Evolutionary conservation across 2,888 invertebrate genomes (phyloP).

Genomic region (Scotopteryx bipunctaria): DNA sequence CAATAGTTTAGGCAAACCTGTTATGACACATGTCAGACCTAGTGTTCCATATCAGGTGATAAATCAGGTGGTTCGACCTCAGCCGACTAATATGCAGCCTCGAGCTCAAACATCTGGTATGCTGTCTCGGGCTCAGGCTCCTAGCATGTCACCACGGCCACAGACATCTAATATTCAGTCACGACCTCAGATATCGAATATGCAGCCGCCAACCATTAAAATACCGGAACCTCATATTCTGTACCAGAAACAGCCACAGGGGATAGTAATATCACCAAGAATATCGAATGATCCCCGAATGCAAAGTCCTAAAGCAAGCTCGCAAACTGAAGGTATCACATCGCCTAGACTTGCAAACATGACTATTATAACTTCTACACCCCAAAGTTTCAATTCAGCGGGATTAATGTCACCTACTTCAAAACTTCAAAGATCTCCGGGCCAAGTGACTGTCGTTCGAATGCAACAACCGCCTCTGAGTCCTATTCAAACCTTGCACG

Average conservation of each 20-base stretch:
- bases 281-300: slow-evolving; percentile 66
- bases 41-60: slow-evolving; percentile 74
- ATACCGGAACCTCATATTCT: slow-evolving; percentile 83
- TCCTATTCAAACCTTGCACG: slow-evolving; percentile 73
- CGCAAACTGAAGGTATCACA: slow-evolving; percentile 63
- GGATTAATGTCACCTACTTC: slow-evolving; percentile 69
- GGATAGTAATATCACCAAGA: slow-evolving; percentile 73
- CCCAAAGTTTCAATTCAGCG: slow-evolving; percentile 64
- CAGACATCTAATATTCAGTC: slow-evolving; percentile 54
- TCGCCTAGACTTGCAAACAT: slow-evolving; percentile 71
- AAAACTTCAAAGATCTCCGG: slow-evolving; percentile 68
- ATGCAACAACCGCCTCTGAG: slow-evolving; percentile 77
- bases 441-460: slow-evolving; percentile 78
- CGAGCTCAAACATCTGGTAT: slow-evolving; percentile 63
- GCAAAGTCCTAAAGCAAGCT: slow-evolving; percentile 69
- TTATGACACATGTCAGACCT: slow-evolving; percentile 61
- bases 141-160: slow-evolving; percentile 72
- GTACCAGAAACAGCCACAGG: slow-evolving; percentile 71
- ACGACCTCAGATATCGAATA: slow-evolving; percentile 66
- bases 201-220: slow-evolving; percentile 87
- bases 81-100: slow-evolving; percentile 70
- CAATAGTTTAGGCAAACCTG: slow-evolving; percentile 60
- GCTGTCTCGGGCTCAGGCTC: slow-evolving; percentile 40
- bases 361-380: slow-evolving; percentile 66
- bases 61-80: slow-evolving; percentile 67